phyloP scores from a whole-genome alignment of 2,888 invertebrate species.

The Ornithoptera alexandrae region DNA sequence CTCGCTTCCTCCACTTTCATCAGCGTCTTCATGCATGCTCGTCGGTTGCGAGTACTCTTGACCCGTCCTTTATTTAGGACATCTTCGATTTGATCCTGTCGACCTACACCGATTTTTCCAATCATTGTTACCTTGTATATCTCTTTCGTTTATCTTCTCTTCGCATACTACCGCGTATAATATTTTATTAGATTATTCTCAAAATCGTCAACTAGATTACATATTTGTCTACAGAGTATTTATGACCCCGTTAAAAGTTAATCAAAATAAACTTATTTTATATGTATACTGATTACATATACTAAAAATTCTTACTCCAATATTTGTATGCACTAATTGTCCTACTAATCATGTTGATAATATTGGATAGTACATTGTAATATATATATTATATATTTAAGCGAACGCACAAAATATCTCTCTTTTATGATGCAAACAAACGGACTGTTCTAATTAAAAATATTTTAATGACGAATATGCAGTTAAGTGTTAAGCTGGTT shows the following conservation, averaged over 20 bases:
- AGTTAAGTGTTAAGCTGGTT: neutral
- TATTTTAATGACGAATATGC: slow-evolving; percentile 9
- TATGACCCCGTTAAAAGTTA: neutral
- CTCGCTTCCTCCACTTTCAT: too few species aligned
- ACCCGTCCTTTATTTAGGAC: too few species aligned
- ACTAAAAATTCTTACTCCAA: neutral
- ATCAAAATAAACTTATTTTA: neutral
- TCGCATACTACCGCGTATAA: neutral
- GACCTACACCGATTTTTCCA: too few species aligned
- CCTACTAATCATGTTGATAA: neutral
- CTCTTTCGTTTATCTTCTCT: neutral
- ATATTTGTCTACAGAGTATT: neutral
- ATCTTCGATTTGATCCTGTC: too few species aligned
- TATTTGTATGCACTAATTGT: neutral
- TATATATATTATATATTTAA: slow-evolving; percentile 9
- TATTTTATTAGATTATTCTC: neutral
- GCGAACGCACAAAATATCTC: slow-evolving; percentile 4
- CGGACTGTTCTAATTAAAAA: slow-evolving; percentile 18
- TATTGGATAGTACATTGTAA: neutral
- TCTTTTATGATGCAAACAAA: slow-evolving; percentile 16
- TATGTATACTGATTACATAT: neutral
- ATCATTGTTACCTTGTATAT: too few species aligned
- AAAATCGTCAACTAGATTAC: neutral
- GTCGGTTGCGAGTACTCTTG: too few species aligned
- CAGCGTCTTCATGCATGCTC: too few species aligned